Evolutionary conservation across 2,113 vertebrate genomes (phyloP), one percentile per base, ranked within the genome.

Genomic region (Campylomormyrus tamandua): DNA sequence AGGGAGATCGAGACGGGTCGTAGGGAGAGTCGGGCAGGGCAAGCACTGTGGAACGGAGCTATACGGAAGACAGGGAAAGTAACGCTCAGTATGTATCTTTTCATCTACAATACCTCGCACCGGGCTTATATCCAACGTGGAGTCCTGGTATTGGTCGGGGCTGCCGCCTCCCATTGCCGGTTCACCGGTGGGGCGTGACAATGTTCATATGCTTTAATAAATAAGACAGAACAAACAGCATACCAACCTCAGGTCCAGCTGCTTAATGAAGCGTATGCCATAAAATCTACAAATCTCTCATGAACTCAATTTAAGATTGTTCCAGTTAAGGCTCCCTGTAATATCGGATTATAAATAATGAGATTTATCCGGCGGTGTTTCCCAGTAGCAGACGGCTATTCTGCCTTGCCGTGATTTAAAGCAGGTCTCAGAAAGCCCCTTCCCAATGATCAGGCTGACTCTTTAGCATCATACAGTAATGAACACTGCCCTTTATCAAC

Each of bases 211-310:
- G 17, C 7, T 27, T 13, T 9, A 17, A 50, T 3, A n/a, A 35
- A 83, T 35, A 50, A 21, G 31, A 35, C 27, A 52, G 46, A 83
- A 80, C 42, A 21, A 83, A 39, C 21, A 15, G 24, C 21, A 24
- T 4, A 15, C n/a, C 31, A 15, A 52, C 19, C 35, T 56, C 19
- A 27, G 88, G 17, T 35, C 46, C 15, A 66, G 49, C 88, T 46
- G 52, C 88, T 89, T 83, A 89, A 53, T 83, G 31, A 49, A 50
- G 48, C 88, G 48, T 19, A 42, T 42, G 88, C 9, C 85, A 31
- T 87, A 87, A 56, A 56, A 89, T 53, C 39, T 84, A 84, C 83
- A 89, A 83, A 83, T 52, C 7, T 31, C 74, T 53, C 80, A 49
- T 35, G 19, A 45, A 53, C 70, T 27, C 88, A 89, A 39, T 83